A percentile compares a stretch with the other conserved stretches of the same genome.
Conservation (phyloP, 1,140 invertebrate genomes). For the Atopsyche davidsoni region DNA sequence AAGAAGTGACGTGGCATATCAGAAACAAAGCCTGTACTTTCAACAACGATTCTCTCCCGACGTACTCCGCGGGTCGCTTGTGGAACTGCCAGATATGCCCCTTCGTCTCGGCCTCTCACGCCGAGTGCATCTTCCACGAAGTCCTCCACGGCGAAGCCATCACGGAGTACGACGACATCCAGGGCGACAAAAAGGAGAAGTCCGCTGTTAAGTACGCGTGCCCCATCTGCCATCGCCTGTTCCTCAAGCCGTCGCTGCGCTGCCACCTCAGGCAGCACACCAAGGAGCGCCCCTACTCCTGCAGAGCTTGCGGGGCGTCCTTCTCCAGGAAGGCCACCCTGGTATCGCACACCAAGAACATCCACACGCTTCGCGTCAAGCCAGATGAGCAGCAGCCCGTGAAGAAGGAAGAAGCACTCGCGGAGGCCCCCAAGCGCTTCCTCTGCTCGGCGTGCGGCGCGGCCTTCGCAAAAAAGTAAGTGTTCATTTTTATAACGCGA, state of each 20-base stretch:
- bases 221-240: constrained; percentile 60
- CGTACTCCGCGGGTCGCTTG: constrained; percentile 32
- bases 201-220: constrained; percentile 53
- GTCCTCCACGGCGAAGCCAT: constrained; percentile 50
- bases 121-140: constrained; percentile 62
- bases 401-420: constrained; percentile 5
- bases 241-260: constrained; percentile 60
- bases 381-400: constrained; percentile 5
- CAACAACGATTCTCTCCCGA: constrained; percentile 20
- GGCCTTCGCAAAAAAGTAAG: constrained; percentile 59
- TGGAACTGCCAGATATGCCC: constrained; percentile 46
- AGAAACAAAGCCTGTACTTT: constrained; percentile 51
- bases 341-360: constrained; percentile 47
- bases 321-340: constrained; percentile 62
- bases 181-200: constrained; percentile 29
- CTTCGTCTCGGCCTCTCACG: constrained; percentile 42
- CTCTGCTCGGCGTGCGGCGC: constrained; percentile 56
- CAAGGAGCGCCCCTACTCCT: constrained; percentile 69
- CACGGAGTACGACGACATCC: not conserved
- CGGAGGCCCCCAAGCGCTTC: constrained; percentile 33
- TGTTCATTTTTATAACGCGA: constrained; percentile 25
- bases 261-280: constrained; percentile 68
- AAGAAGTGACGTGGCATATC: constrained; percentile 66
- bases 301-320: constrained; percentile 51
- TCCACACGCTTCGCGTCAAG: constrained; percentile 35